Percentiles rank a stretch among this genome's conserved stretches.
These are phyloP conservation scores for Temnothorax curvispinosus DNA, from an alignment of 1,140 invertebrate genomes.

Conservation along the genomic window DNA sequence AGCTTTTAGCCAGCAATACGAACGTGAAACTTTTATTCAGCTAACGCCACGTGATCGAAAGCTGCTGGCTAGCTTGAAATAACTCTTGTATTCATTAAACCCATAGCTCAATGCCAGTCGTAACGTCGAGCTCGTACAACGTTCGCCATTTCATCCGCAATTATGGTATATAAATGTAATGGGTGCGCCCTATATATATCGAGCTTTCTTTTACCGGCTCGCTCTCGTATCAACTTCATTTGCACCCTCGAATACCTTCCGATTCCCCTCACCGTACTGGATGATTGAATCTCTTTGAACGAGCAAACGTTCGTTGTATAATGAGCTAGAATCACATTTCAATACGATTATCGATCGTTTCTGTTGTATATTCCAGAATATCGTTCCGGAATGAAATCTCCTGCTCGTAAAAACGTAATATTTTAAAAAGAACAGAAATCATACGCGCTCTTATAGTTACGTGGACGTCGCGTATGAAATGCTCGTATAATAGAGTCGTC, in stretches of 20 bases:
- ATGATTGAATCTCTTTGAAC: slow-evolving; percentile 23
- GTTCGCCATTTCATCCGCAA: slow-evolving; percentile 25
- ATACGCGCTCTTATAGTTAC: not conserved
- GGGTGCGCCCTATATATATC: not conserved
- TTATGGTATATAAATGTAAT: slow-evolving; percentile 55
- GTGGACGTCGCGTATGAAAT: not conserved
- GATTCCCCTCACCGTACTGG: not conserved
- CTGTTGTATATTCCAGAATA: slow-evolving; percentile 3
- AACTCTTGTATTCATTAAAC: slow-evolving; percentile 39
- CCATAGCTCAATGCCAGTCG: slow-evolving; percentile 14
- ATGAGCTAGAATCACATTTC: slow-evolving; percentile 45
- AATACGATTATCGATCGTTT: slow-evolving; percentile 38
- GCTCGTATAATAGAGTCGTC: not conserved
- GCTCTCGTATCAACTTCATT: not conserved
- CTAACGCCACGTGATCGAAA: slow-evolving; percentile 11
- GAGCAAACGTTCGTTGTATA: slow-evolving; percentile 31
- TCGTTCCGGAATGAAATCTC: slow-evolving; percentile 22
- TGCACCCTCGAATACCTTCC: slow-evolving; percentile 17
- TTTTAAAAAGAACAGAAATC: slow-evolving; percentile 7
- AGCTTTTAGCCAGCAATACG: slow-evolving; percentile 39
- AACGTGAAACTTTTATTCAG: slow-evolving; percentile 52
- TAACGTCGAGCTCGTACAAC: slow-evolving; percentile 23
- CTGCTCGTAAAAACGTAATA: not conserved
- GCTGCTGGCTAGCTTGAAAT: slow-evolving; percentile 7
- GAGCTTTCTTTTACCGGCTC: slow-evolving; percentile 20